These are phyloP conservation scores for Hylomyscus alleni DNA, from an alignment of 2,797 vertebrate species.

Conservation along the genomic window DNA sequence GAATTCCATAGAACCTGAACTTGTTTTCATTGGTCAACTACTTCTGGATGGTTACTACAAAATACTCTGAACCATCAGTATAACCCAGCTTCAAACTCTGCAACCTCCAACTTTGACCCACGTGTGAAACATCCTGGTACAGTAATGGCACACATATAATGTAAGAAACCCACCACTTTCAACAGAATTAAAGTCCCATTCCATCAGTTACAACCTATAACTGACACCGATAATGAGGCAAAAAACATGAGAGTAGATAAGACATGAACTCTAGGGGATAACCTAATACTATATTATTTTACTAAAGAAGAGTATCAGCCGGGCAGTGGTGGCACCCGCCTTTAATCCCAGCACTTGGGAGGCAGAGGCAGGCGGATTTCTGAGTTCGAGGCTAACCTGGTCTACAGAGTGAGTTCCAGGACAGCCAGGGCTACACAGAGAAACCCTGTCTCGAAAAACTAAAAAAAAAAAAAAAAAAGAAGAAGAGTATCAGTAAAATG, in stretches of 20 bases:
- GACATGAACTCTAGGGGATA: too few species aligned
- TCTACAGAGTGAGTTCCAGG: too few species aligned
- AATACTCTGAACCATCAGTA: too few species aligned
- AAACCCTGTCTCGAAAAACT: too few species aligned
- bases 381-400: too few species aligned
- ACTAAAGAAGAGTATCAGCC: not conserved
- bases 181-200: not conserved
- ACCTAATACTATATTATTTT: not conserved
- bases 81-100: not conserved
- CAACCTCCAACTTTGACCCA: not conserved
- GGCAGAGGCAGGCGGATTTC: too few species aligned
- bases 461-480: too few species aligned
- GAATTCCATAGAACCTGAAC: too few species aligned
- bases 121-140: not conserved
- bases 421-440: too few species aligned
- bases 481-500: not conserved
- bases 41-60: not conserved
- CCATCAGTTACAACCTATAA: too few species aligned
- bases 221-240: not conserved
- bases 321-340: too few species aligned
- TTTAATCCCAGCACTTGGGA: too few species aligned
- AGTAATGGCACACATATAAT: not conserved
- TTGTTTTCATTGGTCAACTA: not conserved
- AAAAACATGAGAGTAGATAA: not conserved
- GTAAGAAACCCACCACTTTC: not conserved